Conservation (phyloP, 2,888 invertebrate species). For the Zygothrica quintamaculata region DNA sequence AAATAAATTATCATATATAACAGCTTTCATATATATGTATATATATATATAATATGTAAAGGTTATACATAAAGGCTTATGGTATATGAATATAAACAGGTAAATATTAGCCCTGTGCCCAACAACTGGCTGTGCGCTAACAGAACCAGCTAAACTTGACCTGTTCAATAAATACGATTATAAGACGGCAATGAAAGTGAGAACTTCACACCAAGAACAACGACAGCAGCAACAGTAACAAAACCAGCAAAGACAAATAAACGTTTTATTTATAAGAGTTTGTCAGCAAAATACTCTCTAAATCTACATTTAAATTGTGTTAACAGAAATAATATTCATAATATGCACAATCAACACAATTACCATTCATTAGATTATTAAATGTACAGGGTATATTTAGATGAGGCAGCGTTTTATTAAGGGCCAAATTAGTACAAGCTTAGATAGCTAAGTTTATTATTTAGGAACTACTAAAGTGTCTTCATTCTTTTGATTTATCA, state of each 20-base stretch:
- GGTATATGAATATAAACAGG: background rate
- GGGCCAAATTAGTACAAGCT: constrained; percentile 51
- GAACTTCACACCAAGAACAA: constrained; percentile 42
- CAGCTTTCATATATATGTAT: background rate
- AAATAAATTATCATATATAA: too few species aligned
- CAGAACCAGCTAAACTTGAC: constrained; percentile 53
- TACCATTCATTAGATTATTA: too few species aligned
- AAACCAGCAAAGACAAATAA: too few species aligned
- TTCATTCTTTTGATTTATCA: constrained; percentile 61
- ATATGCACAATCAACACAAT: too few species aligned
- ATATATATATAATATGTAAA: too few species aligned
- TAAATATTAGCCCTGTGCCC: constrained; percentile 19
- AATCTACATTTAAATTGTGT: background rate
- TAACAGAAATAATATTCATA: background rate
- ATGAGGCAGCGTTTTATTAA: constrained; percentile 15
- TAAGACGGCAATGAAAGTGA: constrained; percentile 62
- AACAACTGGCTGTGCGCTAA: constrained; percentile 25
- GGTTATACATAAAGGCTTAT: too few species aligned
- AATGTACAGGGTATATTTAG: background rate
- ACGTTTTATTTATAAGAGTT: too few species aligned
- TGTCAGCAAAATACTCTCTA: background rate
- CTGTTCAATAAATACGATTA: constrained; percentile 53
- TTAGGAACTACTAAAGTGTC: constrained; percentile 46
- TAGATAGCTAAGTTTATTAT: constrained; percentile 33
- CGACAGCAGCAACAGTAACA: background rate